Percentiles rank a stretch among this genome's conserved stretches.
phyloP scores from a whole-genome alignment of 2,113 vertebrate species.

The Dasypus novemcinctus region DNA sequence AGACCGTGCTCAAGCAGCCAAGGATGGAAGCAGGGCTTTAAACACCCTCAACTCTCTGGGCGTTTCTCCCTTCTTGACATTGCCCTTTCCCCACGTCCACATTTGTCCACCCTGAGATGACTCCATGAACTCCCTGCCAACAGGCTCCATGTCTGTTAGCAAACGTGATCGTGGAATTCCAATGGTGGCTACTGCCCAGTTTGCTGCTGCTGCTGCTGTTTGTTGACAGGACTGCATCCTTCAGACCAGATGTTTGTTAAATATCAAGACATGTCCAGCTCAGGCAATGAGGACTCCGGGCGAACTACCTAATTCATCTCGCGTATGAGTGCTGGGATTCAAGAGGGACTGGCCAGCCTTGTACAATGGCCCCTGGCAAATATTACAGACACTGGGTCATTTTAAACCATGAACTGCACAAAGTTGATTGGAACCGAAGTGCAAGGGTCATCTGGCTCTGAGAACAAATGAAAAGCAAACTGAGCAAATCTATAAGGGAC shows the following conservation, averaged over 20 bases:
- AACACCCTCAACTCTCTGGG: neutral
- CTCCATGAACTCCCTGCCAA: too few relatives aligned
- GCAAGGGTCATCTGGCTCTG: slow-evolving; percentile 46
- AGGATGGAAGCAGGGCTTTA: neutral
- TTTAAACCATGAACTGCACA: slow-evolving; percentile 49
- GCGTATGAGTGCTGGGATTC: neutral
- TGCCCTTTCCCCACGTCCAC: neutral
- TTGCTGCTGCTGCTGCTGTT: neutral
- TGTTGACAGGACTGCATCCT: neutral
- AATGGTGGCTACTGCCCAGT: neutral
- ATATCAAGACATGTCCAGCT: neutral
- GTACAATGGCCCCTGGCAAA: neutral
- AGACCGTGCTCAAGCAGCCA: neutral
- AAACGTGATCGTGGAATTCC: neutral
- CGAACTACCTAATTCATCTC: neutral
- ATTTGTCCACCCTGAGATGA: too few relatives aligned
- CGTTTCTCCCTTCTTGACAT: neutral
- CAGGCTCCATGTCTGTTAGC: neutral
- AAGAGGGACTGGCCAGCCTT: neutral
- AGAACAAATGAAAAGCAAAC: slow-evolving; percentile 59
- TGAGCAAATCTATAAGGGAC: slow-evolving; percentile 62
- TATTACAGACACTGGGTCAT: slow-evolving; percentile 33
- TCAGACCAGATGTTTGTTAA: neutral
- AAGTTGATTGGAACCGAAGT: slow-evolving; percentile 52
- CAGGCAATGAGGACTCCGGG: neutral